Conservation (phyloP, 2,797 vertebrate genomes). For the Parotocinclus haroldoi region DNA sequence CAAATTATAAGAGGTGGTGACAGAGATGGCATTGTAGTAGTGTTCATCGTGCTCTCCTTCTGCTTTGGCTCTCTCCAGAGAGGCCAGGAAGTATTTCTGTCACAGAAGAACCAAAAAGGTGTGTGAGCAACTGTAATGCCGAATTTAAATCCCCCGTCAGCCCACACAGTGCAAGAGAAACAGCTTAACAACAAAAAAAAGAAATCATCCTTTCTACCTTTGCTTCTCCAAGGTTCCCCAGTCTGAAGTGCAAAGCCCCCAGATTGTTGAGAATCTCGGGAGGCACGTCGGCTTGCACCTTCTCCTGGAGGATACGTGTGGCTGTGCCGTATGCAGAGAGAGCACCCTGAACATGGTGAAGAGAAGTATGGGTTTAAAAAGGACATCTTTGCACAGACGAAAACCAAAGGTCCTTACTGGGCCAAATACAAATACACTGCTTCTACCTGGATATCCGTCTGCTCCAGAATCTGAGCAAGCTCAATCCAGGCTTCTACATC, state of each 20-base stretch:
- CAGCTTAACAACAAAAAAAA: background rate
- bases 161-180: too few relatives aligned
- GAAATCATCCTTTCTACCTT: constrained; percentile 73
- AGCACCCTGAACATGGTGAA: constrained; percentile 72
- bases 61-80: constrained; percentile 93
- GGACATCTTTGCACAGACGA: background rate
- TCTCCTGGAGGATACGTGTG: constrained; percentile 97
- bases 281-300: constrained; percentile 96
- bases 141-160: too few relatives aligned
- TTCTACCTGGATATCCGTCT: constrained; percentile 93
- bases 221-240: constrained; percentile 95
- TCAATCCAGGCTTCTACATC: constrained; percentile 99
- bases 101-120: background rate
- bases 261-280: constrained; percentile 99
- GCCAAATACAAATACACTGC: background rate
- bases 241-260: constrained; percentile 94
- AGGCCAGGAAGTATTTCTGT: constrained; percentile 97
- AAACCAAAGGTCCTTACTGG: background rate
- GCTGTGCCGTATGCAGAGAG: constrained; percentile 96
- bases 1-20: constrained; percentile 96
- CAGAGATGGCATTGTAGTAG: constrained; percentile 98
- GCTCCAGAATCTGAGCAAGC: constrained; percentile 94
- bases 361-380: background rate
- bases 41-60: constrained; percentile 88
- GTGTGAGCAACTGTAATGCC: too few relatives aligned